Evolutionary conservation across 2,797 vertebrate genomes (phyloP).

Genomic region (Alauda arvensis): DNA sequence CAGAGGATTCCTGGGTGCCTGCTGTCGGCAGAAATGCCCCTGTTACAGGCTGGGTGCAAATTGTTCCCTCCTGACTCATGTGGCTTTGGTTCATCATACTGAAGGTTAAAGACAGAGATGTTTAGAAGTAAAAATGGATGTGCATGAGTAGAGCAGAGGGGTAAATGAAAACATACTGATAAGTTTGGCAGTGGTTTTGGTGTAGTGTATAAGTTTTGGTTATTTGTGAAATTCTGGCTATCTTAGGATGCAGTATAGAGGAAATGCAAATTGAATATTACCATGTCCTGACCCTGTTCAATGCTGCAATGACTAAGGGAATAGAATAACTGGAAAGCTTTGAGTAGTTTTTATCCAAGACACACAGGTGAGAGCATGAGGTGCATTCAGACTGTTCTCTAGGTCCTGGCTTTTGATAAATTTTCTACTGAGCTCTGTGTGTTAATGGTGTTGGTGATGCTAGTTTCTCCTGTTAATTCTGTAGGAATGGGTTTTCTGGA

Average conservation of each 20-base stretch:
- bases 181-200: neutral
- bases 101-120: neutral
- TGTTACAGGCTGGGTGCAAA: neutral
- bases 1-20: neutral
- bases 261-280: neutral
- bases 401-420: neutral
- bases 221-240: neutral
- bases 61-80: neutral
- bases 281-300: neutral
- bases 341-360: neutral
- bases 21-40: neutral
- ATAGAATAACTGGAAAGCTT: neutral
- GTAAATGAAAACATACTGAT: neutral
- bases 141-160: neutral
- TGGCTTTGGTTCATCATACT: neutral
- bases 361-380: neutral
- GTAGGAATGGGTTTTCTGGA: neutral
- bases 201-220: neutral
- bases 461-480: neutral
- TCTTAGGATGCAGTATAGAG: neutral
- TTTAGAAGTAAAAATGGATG: neutral
- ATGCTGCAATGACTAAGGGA: neutral
- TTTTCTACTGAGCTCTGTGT: neutral
- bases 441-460: neutral
- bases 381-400: neutral